Percentiles rank a stretch among this genome's conserved stretches.
phyloP scores from a whole-genome alignment of 2,113 vertebrate genomes.

The Rattus rattus region DNA sequence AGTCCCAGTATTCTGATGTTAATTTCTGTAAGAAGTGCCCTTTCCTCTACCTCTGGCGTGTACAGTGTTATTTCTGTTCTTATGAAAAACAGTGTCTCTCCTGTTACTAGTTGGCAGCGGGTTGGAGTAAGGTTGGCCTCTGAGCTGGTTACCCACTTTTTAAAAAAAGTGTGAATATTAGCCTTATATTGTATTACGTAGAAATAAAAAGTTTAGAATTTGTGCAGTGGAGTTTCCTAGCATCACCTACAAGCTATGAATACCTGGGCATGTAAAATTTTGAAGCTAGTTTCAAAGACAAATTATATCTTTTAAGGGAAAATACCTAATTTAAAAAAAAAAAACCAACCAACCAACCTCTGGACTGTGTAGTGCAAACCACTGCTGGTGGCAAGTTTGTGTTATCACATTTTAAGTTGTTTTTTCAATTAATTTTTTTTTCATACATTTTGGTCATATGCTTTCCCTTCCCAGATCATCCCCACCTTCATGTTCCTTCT shows the following conservation, averaged over 20 bases:
- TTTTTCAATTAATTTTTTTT: not conserved
- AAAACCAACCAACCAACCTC: not conserved
- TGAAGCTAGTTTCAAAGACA: not conserved
- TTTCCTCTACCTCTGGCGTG: not conserved
- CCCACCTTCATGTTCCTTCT: not conserved
- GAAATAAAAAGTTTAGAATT: not conserved
- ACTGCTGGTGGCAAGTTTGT: not conserved
- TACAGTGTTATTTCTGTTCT: not conserved
- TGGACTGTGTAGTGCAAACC: not conserved
- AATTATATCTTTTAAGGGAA: not conserved
- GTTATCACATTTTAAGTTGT: not conserved
- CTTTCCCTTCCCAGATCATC: not conserved
- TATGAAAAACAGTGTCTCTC: not conserved
- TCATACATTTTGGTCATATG: not conserved
- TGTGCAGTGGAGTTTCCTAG: not conserved
- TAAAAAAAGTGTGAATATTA: not conserved
- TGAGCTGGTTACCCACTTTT: not conserved
- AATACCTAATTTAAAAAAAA: not conserved
- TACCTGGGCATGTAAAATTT: not conserved
- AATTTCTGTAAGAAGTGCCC: slow-evolving; percentile 12
- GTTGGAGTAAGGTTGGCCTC: not conserved
- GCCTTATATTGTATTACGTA: not conserved
- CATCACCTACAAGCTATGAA: not conserved
- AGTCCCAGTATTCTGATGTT: not conserved
- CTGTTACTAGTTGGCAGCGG: not conserved